Evolutionary conservation across 2,113 vertebrate genomes (phyloP).

Genomic region (Oreocharis arfaki): DNA sequence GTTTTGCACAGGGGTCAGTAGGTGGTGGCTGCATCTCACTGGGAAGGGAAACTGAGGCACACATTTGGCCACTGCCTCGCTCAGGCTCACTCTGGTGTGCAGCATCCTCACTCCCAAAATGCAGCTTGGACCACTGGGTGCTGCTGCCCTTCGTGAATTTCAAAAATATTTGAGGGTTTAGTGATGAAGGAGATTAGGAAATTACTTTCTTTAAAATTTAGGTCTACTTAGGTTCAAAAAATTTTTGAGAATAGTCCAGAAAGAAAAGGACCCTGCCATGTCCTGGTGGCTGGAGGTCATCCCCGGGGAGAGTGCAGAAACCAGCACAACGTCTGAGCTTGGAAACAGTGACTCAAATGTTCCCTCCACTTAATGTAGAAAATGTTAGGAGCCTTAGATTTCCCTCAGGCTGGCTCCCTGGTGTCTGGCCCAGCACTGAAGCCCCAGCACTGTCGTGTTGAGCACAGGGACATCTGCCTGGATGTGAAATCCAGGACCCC

Average conservation of each 20-base stretch:
- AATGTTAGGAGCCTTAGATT: not conserved
- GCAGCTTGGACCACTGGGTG: not conserved
- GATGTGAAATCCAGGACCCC: not conserved
- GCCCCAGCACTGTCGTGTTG: rapidly evolving
- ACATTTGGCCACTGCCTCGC: not conserved
- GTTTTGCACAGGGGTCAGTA: not conserved
- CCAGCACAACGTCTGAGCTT: not conserved
- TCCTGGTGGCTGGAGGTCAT: not conserved
- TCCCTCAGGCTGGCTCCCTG: not conserved
- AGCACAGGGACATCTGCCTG: not conserved
- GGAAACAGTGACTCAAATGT: not conserved
- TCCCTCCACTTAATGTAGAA: not conserved
- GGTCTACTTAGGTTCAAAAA: not conserved
- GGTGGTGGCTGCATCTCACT: not conserved
- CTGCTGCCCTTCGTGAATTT: not conserved
- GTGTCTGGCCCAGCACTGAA: not conserved
- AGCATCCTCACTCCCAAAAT: not conserved
- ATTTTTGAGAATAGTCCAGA: not conserved
- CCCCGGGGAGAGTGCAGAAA: not conserved
- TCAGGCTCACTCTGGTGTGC: not conserved
- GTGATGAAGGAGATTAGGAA: not conserved
- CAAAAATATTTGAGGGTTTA: not conserved
- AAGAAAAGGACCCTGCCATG: not conserved
- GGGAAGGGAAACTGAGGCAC: not conserved
- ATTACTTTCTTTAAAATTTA: not conserved